These are phyloP conservation scores for Indicator maculatus DNA, from an alignment of 2,113 vertebrate genomes.

Conservation along the genomic window DNA sequence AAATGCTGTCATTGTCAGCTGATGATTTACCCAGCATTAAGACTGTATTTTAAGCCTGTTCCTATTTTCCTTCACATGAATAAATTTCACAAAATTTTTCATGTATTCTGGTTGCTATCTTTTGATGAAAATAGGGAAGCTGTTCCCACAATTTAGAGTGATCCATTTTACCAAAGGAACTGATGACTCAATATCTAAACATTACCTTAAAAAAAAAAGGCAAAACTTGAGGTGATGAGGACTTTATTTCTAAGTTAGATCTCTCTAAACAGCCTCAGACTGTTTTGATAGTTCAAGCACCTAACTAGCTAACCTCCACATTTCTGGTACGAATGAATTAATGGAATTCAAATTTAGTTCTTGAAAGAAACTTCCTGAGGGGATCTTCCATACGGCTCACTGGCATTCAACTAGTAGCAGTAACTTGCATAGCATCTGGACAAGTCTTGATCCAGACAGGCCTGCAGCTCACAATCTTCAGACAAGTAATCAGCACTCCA, in stretches of 20 bases:
- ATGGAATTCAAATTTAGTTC: not conserved
- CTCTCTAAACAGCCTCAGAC: not conserved
- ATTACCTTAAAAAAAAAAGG: not conserved
- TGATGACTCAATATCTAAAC: not conserved
- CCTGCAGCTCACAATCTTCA: not conserved
- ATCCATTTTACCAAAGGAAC: not conserved
- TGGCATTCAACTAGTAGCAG: not conserved
- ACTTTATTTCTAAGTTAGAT: not conserved
- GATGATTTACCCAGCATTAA: not conserved
- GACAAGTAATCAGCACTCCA: not conserved
- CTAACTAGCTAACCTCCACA: not conserved
- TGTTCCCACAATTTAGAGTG: not conserved
- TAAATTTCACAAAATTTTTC: not conserved
- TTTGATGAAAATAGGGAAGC: not conserved
- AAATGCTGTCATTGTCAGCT: not conserved
- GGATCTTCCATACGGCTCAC: not conserved
- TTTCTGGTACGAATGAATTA: not conserved
- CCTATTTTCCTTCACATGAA: not conserved
- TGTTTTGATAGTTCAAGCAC: not conserved
- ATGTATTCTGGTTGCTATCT: not conserved
- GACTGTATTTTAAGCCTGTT: not conserved
- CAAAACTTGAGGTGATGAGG: not conserved
- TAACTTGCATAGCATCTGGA: fast-evolving
- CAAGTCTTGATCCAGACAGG: not conserved
- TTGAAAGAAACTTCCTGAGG: not conserved